These are phyloP conservation scores for Megaceryle torquata DNA, from an alignment of 2,113 vertebrate genomes.

Conservation along the genomic window DNA sequence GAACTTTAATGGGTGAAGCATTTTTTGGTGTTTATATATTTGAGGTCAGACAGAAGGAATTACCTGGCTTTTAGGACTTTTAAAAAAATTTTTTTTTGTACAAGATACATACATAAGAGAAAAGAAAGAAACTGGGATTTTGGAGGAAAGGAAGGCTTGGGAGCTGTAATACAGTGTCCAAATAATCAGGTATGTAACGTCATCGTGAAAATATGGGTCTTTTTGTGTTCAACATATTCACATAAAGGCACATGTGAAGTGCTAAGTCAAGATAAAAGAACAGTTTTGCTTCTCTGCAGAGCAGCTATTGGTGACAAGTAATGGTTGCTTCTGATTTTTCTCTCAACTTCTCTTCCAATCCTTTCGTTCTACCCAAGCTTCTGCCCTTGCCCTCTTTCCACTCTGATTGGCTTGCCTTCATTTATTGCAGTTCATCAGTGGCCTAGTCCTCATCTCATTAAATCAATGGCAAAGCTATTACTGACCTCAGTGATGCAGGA, in stretches of 20 bases:
- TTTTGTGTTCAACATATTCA: not conserved
- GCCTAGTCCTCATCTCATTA: not conserved
- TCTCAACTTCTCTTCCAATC: not conserved
- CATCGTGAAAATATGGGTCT: not conserved
- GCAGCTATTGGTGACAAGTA: not conserved
- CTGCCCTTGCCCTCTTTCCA: not conserved
- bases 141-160: not conserved
- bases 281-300: not conserved
- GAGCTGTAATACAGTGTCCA: not conserved
- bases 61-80: not conserved
- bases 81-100: not conserved
- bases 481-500: slow-evolving; percentile 4
- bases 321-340: not conserved
- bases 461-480: not conserved
- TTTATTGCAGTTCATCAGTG: not conserved
- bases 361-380: not conserved
- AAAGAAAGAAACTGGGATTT: not conserved
- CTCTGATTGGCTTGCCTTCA: not conserved
- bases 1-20: not conserved
- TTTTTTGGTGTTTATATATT: not conserved
- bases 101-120: not conserved
- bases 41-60: not conserved
- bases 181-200: not conserved
- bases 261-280: not conserved
- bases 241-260: not conserved